phyloP scores from a whole-genome alignment of 2,113 vertebrate genomes.

The Eudorcas thomsonii region DNA sequence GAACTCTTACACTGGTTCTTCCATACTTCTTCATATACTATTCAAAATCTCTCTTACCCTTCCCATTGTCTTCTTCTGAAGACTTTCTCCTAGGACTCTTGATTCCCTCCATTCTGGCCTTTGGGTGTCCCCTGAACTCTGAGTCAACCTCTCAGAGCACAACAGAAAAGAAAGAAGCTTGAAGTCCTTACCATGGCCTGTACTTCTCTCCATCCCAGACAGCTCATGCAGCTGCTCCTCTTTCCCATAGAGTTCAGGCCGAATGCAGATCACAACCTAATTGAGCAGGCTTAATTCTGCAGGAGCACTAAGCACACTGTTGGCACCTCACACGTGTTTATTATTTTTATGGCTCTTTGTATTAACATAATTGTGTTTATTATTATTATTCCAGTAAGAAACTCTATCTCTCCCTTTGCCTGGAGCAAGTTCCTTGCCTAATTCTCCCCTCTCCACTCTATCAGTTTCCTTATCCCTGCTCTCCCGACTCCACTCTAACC shows the following conservation, averaged over 20 bases:
- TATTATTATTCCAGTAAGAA: not conserved
- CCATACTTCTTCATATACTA: too few species aligned
- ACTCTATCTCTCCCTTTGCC: not conserved
- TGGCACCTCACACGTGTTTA: not conserved
- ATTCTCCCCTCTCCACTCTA: not conserved
- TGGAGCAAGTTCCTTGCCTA: not conserved
- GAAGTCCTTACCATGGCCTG: not conserved
- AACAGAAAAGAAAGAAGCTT: not conserved
- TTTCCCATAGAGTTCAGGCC: not conserved
- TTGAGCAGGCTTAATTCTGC: not conserved
- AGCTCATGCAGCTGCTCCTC: not conserved
- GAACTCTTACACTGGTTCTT: not conserved
- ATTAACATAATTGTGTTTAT: conserved; percentile 42
- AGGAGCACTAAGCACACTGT: not conserved
- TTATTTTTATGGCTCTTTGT: conserved; percentile 41
- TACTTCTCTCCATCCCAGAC: not conserved
- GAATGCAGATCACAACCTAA: not conserved
- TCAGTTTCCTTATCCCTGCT: not conserved
- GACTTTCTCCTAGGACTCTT: not conserved
- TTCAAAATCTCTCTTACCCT: not conserved
- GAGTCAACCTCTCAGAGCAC: not conserved
- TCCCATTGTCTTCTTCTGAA: not conserved
- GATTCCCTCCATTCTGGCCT: not conserved
- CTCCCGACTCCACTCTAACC: not conserved
- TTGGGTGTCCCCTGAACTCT: not conserved